Evolutionary conservation across 1,140 invertebrate genomes (phyloP).

Genomic region (Diabrotica undecimpunctata): DNA sequence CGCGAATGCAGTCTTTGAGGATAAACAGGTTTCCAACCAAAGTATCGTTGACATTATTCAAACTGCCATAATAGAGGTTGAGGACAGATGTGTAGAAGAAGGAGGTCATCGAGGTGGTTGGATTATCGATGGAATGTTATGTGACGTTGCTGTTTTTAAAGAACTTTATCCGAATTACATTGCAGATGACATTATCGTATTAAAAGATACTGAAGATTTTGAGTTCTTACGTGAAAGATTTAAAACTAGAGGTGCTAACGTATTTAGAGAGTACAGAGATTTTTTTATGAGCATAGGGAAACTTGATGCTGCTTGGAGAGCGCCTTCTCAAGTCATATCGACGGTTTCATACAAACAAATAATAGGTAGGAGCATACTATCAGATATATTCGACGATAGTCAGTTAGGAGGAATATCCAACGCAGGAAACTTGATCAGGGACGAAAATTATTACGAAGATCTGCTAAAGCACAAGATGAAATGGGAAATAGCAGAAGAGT

Average conservation of each 20-base stretch:
- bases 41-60: constrained; percentile 43
- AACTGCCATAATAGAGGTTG: constrained; percentile 44
- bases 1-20: constrained; percentile 41
- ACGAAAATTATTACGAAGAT: constrained; percentile 38
- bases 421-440: constrained; percentile 14
- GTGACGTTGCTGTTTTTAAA: constrained; percentile 49
- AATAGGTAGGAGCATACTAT: constrained; percentile 24
- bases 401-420: constrained; percentile 9
- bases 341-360: constrained; percentile 21
- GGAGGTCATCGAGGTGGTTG: constrained; percentile 48
- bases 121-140: constrained; percentile 56
- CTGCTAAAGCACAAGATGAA: constrained; percentile 47
- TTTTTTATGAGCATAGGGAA: constrained; percentile 36
- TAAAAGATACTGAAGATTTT: constrained; percentile 50
- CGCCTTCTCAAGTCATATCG: constrained; percentile 26
- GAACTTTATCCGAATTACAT: constrained; percentile 46
- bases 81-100: constrained; percentile 39
- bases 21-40: constrained; percentile 40
- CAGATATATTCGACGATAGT: constrained; percentile 26
- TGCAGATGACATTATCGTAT: constrained; percentile 53
- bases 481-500: constrained; percentile 46
- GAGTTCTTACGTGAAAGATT: constrained; percentile 43
- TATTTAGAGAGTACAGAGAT: constrained; percentile 31
- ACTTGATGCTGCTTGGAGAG: constrained; percentile 28
- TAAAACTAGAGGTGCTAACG: constrained; percentile 20